Percentiles rank a stretch among this genome's conserved stretches.
Conservation (phyloP, 2,113 vertebrate genomes). For the Sapajus apella region DNA sequence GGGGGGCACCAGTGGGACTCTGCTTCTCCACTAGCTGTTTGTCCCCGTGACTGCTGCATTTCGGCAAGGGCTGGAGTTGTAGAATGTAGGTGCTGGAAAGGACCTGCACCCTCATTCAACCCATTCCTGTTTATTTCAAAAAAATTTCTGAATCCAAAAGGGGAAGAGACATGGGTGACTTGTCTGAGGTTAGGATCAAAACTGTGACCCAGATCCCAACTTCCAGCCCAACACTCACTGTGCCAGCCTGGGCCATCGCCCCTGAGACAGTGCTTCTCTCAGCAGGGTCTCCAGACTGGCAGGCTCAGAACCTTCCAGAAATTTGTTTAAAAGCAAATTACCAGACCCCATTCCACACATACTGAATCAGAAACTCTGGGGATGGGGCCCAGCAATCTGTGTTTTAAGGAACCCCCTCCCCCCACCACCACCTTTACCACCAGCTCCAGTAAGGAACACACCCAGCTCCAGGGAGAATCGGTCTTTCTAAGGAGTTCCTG, state of each 20-base stretch:
- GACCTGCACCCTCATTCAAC: rapidly evolving
- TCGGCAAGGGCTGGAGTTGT: rapidly evolving
- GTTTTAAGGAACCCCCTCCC: not conserved
- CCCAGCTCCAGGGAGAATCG: rapidly evolving
- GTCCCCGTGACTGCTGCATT: rapidly evolving
- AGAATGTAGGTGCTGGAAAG: rapidly evolving
- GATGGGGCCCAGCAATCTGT: rapidly evolving
- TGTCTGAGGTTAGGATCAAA: not conserved
- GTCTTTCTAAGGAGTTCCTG: no score
- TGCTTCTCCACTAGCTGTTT: rapidly evolving
- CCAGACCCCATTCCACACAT: no score
- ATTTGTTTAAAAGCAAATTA: not conserved
- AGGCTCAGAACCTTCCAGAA: not conserved
- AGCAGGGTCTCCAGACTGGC: no score
- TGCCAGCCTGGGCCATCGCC: rapidly evolving
- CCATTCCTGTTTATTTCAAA: rapidly evolving
- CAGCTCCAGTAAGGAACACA: no score
- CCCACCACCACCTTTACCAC: no score
- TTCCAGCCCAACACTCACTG: not conserved
- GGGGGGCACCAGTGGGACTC: not conserved
- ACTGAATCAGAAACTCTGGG: not conserved
- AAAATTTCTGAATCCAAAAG: not conserved
- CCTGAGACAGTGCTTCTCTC: rapidly evolving
- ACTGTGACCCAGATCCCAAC: not conserved
- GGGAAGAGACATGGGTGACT: not conserved